These are phyloP conservation scores for Gymnoscelis rufifasciata DNA, from an alignment of 2,888 invertebrate genomes.

Conservation along the genomic window DNA sequence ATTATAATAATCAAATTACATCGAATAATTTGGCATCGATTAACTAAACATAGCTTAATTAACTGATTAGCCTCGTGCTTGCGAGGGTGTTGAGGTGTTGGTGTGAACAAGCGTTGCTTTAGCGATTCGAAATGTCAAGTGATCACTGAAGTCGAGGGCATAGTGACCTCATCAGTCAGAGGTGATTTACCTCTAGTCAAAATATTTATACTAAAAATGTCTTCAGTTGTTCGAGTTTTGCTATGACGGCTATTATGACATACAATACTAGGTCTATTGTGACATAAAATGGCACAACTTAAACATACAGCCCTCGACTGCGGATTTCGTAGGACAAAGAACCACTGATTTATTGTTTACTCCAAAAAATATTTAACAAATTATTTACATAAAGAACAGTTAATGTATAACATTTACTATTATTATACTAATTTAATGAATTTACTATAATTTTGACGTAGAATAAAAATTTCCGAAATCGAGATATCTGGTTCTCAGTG, in stretches of 20 bases:
- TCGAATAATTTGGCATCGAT: conserved; percentile 72
- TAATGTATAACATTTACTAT: too few species aligned
- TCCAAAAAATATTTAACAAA: too few species aligned
- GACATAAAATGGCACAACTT: conserved; percentile 34
- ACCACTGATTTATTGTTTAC: conserved; percentile 4
- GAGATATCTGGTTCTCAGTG: too few species aligned
- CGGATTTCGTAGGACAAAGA: conserved; percentile 13
- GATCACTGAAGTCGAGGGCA: conserved; percentile 3
- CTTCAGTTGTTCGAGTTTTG: not conserved
- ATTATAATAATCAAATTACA: conserved; percentile 35
- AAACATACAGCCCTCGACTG: conserved; percentile 27
- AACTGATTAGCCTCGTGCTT: conserved; percentile 48
- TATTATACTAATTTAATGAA: too few species aligned
- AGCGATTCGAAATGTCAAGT: conserved; percentile 28
- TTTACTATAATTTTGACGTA: too few species aligned
- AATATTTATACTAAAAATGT: too few species aligned
- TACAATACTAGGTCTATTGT: conserved; percentile 14
- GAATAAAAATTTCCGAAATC: too few species aligned
- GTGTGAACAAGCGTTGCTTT: conserved; percentile 61
- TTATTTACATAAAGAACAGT: too few species aligned
- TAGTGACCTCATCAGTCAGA: too few species aligned
- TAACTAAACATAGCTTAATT: conserved; percentile 61
- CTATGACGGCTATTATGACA: conserved; percentile 21
- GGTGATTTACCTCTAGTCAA: too few species aligned
- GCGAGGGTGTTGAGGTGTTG: conserved; percentile 43